Evolutionary conservation across 30 jellyfish, hydroid and myxozoan species (phyloP).

Genomic region (Cassiopea xamachana): DNA sequence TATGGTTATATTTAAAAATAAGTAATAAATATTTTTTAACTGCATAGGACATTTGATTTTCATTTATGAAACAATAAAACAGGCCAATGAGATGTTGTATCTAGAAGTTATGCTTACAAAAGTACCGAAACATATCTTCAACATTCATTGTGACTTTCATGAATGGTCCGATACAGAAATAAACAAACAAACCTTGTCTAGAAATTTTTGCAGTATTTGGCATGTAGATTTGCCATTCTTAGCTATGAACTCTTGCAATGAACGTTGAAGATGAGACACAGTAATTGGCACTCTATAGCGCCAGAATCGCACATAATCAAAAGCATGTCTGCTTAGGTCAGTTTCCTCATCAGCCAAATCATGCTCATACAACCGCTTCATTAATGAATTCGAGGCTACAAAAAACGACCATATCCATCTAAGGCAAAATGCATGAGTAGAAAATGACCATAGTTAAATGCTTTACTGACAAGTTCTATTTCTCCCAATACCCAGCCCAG

Average conservation of each 20-base stretch:
- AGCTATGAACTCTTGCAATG: conserved; percentile 26
- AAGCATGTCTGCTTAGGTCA: conserved; percentile 6
- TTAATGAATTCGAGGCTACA: conserved; percentile 8
- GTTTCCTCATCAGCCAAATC: conserved; percentile 34
- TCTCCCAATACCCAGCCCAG: too few species aligned
- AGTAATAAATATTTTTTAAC: too few species aligned
- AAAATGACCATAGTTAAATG: neutral
- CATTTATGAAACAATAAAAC: too few species aligned
- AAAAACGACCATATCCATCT: neutral
- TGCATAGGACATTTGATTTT: too few species aligned
- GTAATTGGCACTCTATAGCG: conserved; percentile 65
- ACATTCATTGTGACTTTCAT: too few species aligned
- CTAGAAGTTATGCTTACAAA: too few species aligned
- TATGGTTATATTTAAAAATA: too few species aligned
- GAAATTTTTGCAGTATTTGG: conserved; percentile 31
- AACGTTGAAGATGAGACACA: conserved; percentile 33
- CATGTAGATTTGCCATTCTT: conserved; percentile 34
- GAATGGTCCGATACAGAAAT: too few species aligned
- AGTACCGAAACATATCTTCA: too few species aligned
- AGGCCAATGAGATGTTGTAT: too few species aligned
- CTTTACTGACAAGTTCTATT: too few species aligned
- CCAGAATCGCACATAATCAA: conserved; percentile 68
- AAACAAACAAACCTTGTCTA: conserved; percentile 19
- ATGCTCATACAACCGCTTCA: conserved; percentile 62
- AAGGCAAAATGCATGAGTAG: neutral